Evolutionary conservation across 2,888 invertebrate species (phyloP).

Genomic region (Leptopterna dolabrata): DNA sequence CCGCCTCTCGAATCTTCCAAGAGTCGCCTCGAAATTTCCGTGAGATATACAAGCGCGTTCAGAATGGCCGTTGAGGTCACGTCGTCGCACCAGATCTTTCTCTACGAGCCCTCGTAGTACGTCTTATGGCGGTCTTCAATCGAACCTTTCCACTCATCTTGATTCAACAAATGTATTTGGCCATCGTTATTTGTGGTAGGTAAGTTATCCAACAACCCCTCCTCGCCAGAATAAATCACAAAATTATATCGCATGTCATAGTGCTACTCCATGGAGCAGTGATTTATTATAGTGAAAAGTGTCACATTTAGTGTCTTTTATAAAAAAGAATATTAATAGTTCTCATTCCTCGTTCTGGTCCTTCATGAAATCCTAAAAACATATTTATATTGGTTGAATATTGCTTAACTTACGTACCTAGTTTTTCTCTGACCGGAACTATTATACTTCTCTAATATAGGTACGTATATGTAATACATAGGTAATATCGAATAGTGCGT

Average conservation of each 20-base stretch:
- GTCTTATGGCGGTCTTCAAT: constrained; percentile 37
- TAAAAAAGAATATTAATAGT: too few species aligned
- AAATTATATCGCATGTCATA: too few species aligned
- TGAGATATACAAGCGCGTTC: not conserved
- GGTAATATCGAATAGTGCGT: too few species aligned
- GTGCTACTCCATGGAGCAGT: not conserved
- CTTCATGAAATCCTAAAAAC: too few species aligned
- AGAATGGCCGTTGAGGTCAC: not conserved
- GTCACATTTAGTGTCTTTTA: too few species aligned
- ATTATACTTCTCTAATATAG: too few species aligned
- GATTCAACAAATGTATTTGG: constrained; percentile 48
- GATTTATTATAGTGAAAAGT: too few species aligned
- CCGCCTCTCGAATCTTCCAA: not conserved
- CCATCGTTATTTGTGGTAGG: constrained; percentile 48
- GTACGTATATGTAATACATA: too few species aligned
- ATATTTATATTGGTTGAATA: too few species aligned
- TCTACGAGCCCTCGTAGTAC: not conserved
- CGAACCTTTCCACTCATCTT: not conserved
- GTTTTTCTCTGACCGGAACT: too few species aligned
- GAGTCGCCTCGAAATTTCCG: not conserved
- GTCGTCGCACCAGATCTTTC: not conserved
- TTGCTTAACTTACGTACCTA: too few species aligned
- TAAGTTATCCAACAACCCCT: not conserved
- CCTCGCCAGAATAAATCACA: not conserved
- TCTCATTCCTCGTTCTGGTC: too few species aligned